Percentiles rank a stretch among this genome's conserved stretches.
These are phyloP conservation scores for Urocynchramus pylzowi DNA, from an alignment of 2,113 vertebrate genomes.

Conservation along the genomic window DNA sequence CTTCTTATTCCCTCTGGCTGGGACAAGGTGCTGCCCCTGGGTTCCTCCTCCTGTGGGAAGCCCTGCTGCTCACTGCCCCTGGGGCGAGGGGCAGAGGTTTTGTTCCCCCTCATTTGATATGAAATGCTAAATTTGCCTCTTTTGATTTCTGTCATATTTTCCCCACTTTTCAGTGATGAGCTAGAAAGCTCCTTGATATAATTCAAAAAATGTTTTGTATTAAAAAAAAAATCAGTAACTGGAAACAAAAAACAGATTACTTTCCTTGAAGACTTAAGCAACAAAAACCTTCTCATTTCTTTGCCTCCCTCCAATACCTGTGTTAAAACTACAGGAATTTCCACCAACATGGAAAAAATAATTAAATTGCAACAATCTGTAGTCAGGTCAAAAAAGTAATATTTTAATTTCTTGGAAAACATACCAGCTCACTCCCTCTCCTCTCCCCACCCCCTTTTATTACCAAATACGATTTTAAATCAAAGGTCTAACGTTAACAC, in stretches of 20 bases:
- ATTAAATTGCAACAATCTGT: neutral
- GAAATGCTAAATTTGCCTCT: neutral
- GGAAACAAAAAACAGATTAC: neutral
- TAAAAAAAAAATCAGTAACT: neutral
- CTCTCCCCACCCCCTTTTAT: neutral
- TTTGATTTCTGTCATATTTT: neutral
- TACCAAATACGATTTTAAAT: neutral
- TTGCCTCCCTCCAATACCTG: neutral
- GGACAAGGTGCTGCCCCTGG: neutral
- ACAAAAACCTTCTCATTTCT: neutral
- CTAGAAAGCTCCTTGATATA: neutral
- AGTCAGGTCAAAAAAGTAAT: neutral
- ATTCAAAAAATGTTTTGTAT: neutral
- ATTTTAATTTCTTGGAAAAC: neutral
- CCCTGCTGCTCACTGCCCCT: neutral
- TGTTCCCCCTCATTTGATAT: neutral
- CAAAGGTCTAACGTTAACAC: neutral
- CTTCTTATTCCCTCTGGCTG: neutral
- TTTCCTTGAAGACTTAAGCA: neutral
- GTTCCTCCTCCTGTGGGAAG: neutral
- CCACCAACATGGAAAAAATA: neutral
- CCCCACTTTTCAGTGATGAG: neutral
- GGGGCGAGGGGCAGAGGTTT: neutral
- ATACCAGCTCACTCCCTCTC: neutral
- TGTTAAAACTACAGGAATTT: neutral